Percentiles rank a stretch among this genome's conserved stretches.
Evolutionary conservation across 2,888 invertebrate species (phyloP).

Genomic region (Allophyes oxyacanthae): DNA sequence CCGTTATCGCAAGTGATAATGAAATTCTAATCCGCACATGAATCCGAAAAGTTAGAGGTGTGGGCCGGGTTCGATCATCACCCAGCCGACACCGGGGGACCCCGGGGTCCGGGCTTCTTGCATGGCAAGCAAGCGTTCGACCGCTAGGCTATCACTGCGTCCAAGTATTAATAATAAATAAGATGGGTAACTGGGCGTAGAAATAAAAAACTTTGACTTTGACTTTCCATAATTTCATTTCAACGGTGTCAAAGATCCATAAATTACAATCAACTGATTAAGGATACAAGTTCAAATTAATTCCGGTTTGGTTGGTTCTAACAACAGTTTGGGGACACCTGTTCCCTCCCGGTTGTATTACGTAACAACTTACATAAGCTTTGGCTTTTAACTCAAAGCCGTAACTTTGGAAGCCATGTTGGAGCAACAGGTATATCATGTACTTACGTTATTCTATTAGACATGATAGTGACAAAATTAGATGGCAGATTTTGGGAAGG

Average conservation of each 20-base stretch:
- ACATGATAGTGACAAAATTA: constrained; percentile 42
- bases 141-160: too few species aligned
- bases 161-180: too few species aligned
- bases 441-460: constrained; percentile 53
- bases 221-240: background rate
- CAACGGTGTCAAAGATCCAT: constrained; percentile 23
- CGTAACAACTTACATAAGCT: constrained; percentile 62
- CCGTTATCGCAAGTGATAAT: too few species aligned
- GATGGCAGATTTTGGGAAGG: constrained; percentile 10
- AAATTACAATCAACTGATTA: constrained; percentile 53
- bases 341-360: constrained; percentile 57
- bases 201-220: background rate
- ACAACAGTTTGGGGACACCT: constrained; percentile 64
- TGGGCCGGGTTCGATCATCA: too few species aligned
- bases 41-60: too few species aligned
- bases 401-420: constrained; percentile 57
- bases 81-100: too few species aligned
- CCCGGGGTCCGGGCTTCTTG: too few species aligned
- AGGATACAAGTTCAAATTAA: constrained; percentile 55
- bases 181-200: too few species aligned
- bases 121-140: too few species aligned
- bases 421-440: constrained; percentile 61
- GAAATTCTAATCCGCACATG: too few species aligned
- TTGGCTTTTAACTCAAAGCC: constrained; percentile 65
- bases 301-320: constrained; percentile 53